Base-by-base conservation (phyloP, 2,888 invertebrate genomes). In the Caenorhabditis sp. region DNA sequence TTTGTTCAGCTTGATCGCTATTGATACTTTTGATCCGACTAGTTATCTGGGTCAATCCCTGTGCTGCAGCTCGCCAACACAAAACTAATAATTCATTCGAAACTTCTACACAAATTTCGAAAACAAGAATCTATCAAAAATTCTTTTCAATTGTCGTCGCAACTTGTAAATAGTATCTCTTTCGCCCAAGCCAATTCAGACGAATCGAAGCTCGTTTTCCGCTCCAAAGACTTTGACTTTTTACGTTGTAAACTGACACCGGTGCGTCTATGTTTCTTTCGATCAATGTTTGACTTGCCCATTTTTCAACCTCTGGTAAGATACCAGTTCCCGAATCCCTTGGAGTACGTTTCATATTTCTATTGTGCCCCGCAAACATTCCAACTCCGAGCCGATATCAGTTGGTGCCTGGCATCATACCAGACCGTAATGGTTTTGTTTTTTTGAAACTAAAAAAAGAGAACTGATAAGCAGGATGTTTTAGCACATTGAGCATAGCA, bases 181-280 rank as follows among this genome's bases (percentile, higher is more conserved):
- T 41, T 41, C 8, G 9, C 17, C 20, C 15, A 5, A 41, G 15
- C 17, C 8, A 41, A n/a, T 22, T 9, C 1, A 9, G 22, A 45
- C 3, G 9, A 45, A 35, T 13, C 9, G 20, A 45, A 20, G 20
- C 45, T 22, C 45, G 22, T 45, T 45, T 45, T 45, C 45, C 20
- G 45, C 43, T 15, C 15, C 17, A 43, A 13, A 17, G 43, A 43
- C n/a, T n/a, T n/a, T n/a, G n/a, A 13, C n/a, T 55, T 37, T 32
- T 41, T 39, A n/a, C n/a, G 48, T 50, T 63, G 65, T 65, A 66
- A 66, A 50, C 48, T 66, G 56, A 66, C 66, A 66, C 66, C 65
- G 26, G n/a, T n/a, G n/a, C n/a, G 17, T 20, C 46, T 41, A 27
- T 27, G 39, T 26, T 20, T 52, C 52, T 52, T 22, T 37, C 11